A percentile compares a stretch with the other conserved stretches of the same genome.
phyloP scores from a whole-genome alignment of 2,888 invertebrate species.

The Drosophila merina region DNA sequence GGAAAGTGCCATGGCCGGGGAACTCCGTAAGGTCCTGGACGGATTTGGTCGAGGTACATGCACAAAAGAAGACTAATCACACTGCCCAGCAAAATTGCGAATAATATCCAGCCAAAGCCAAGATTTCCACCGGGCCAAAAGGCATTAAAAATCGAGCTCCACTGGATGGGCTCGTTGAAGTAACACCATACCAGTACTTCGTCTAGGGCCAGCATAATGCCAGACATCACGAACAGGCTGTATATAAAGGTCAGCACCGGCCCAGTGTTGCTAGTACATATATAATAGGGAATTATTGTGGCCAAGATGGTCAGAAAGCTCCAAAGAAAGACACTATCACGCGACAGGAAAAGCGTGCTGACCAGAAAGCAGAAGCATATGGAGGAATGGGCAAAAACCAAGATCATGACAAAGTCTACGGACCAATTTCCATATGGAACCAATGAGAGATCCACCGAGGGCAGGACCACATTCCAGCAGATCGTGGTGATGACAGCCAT shows the following conservation, averaged over 20 bases:
- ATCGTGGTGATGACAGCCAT: neutral
- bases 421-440: neutral
- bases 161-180: conserved; percentile 85
- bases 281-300: conserved; percentile 87
- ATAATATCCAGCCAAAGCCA: conserved; percentile 88
- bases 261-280: neutral
- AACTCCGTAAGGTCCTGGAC: conserved; percentile 93
- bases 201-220: conserved; percentile 44
- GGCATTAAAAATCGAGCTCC: conserved; percentile 85
- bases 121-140: conserved; percentile 87
- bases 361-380: conserved; percentile 90
- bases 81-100: conserved; percentile 86
- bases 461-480: neutral
- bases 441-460: neutral
- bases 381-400: conserved; percentile 86
- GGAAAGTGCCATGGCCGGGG: conserved; percentile 92
- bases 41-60: conserved; percentile 92
- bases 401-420: conserved; percentile 87
- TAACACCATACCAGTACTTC: neutral
- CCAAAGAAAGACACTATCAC: conserved; percentile 87
- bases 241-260: neutral
- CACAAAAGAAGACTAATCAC: conserved; percentile 88
- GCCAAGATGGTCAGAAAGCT: conserved; percentile 84
- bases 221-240: neutral
- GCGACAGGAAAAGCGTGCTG: conserved; percentile 90